phyloP scores from a whole-genome alignment of 2,797 vertebrate genomes.

The Distichodus sexfasciatus region DNA sequence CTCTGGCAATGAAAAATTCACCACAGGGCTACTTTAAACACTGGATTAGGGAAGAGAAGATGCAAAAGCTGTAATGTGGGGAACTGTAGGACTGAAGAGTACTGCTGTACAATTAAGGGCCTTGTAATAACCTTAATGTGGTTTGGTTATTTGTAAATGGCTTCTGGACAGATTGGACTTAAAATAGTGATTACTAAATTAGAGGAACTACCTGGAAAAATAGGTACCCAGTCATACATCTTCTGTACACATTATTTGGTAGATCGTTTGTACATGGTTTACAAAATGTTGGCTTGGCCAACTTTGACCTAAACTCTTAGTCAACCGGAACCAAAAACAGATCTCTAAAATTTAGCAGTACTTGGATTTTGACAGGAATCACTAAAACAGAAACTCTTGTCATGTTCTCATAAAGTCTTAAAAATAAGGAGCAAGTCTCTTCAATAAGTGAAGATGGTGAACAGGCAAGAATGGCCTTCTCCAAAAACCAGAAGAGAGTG shows the following conservation, averaged over 20 bases:
- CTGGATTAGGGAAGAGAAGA: too few relatives aligned
- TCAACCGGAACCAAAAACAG: not conserved
- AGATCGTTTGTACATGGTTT: conserved; percentile 8
- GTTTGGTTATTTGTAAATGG: conserved; percentile 7
- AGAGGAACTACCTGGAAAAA: conserved; percentile 3
- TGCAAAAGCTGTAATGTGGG: too few relatives aligned
- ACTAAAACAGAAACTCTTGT: not conserved
- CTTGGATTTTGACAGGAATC: not conserved
- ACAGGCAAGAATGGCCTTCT: not conserved
- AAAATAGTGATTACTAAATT: conserved; percentile 18
- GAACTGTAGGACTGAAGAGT: not conserved
- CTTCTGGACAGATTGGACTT: conserved; percentile 4
- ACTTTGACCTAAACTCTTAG: conserved; percentile 1
- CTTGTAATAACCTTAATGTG: conserved; percentile 24
- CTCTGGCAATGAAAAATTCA: too few relatives aligned
- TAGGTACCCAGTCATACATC: conserved; percentile 8
- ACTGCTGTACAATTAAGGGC: not conserved
- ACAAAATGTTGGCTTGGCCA: conserved; percentile 28
- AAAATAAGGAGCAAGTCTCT: not conserved
- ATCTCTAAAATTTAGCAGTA: not conserved
- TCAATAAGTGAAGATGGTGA: not conserved
- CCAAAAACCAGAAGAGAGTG: not conserved
- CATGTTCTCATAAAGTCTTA: not conserved
- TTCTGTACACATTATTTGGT: conserved; percentile 39
- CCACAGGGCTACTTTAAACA: too few relatives aligned